Evolutionary conservation across 2,797 vertebrate species (phyloP).

Genomic region (Sebastes miniatus): DNA sequence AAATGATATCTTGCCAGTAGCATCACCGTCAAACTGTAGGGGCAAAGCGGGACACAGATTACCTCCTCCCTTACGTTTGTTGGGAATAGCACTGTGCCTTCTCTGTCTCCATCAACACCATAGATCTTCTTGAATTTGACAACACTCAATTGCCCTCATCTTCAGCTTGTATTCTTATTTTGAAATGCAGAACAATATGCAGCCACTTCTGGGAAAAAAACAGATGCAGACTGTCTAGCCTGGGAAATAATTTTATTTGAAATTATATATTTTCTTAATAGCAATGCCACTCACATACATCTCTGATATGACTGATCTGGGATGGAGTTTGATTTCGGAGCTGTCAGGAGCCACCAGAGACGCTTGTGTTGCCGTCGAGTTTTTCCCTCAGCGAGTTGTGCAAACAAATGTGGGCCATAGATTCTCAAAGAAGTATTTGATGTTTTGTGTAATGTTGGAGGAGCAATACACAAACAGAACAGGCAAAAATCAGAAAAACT

Average conservation of each 20-base stretch:
- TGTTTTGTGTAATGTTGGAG: constrained; percentile 27
- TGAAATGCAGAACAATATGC: constrained; percentile 63
- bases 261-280: constrained; percentile 48
- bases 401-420: constrained; percentile 38
- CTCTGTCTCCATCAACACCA: constrained; percentile 45
- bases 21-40: constrained; percentile 1
- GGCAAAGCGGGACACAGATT: constrained; percentile 41
- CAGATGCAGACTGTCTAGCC: constrained; percentile 28
- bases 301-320: constrained; percentile 26
- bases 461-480: constrained; percentile 5
- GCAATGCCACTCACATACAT: constrained; percentile 19
- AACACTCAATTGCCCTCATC: constrained; percentile 68
- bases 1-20: constrained; percentile 32
- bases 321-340: constrained; percentile 51
- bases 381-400: constrained; percentile 9
- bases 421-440: constrained; percentile 42
- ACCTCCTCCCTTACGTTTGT: constrained; percentile 33
- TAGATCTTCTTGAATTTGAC: constrained; percentile 73
- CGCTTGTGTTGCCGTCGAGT: background rate
- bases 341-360: constrained; percentile 36
- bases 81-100: constrained; percentile 31
- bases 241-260: constrained; percentile 44
- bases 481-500: constrained; percentile 19
- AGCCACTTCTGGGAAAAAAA: constrained; percentile 36
- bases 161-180: constrained; percentile 56